Evolutionary conservation across 1,140 invertebrate genomes (phyloP).

Genomic region (Lepidostoma basale): DNA sequence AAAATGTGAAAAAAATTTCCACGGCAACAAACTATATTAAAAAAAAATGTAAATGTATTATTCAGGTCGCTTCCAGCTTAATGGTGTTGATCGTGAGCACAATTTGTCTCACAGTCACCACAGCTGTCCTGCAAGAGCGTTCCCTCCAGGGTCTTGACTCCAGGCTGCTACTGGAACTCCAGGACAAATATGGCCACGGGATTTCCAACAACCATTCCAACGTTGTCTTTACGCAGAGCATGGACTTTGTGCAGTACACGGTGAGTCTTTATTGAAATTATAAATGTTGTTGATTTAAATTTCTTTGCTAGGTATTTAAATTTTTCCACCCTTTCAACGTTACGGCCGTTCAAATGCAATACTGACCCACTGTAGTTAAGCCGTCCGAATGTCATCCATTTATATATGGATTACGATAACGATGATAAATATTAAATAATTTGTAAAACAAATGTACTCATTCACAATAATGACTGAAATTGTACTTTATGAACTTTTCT

Average conservation of each 20-base stretch:
- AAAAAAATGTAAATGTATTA: background rate
- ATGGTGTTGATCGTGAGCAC: background rate
- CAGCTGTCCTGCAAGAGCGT: slow-evolving; percentile 15
- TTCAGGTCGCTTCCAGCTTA: background rate
- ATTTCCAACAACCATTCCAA: slow-evolving; percentile 8
- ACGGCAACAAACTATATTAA: too few relatives aligned
- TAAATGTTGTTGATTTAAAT: background rate
- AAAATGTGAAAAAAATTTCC: too few relatives aligned
- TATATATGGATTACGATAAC: background rate
- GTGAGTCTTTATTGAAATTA: slow-evolving; percentile 4
- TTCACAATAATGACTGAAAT: too few relatives aligned
- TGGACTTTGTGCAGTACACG: slow-evolving; percentile 26
- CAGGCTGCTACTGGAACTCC: background rate
- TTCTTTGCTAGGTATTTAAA: too few relatives aligned
- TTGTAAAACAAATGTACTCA: too few relatives aligned
- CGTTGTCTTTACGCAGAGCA: slow-evolving; percentile 8
- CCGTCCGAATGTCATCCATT: background rate
- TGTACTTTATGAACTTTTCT: too few relatives aligned
- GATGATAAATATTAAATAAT: too few relatives aligned
- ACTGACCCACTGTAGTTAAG: too few relatives aligned
- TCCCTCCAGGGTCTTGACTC: background rate
- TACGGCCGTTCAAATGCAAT: too few relatives aligned
- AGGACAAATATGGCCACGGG: slow-evolving; percentile 5
- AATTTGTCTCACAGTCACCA: background rate
- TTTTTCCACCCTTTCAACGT: too few relatives aligned